These are phyloP conservation scores for Tinamus guttatus DNA, from an alignment of 2,113 vertebrate genomes.

Conservation along the genomic window DNA sequence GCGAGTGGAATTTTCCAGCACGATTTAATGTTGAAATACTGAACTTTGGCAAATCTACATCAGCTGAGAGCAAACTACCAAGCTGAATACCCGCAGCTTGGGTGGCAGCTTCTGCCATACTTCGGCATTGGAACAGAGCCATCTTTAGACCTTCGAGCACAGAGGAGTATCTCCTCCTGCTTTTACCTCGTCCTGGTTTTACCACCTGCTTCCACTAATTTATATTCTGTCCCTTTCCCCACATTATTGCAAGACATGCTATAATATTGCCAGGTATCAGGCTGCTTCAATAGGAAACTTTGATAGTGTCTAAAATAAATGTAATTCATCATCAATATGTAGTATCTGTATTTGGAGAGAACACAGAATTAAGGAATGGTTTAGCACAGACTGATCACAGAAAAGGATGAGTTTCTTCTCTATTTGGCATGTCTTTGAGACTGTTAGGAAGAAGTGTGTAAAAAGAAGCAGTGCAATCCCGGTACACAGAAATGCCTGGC, in stretches of 20 bases:
- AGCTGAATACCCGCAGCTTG: background rate
- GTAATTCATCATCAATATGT: background rate
- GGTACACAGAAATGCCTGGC: background rate
- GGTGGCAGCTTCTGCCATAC: background rate
- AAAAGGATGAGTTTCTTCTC: background rate
- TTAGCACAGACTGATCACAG: background rate
- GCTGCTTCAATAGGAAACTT: background rate
- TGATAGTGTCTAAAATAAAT: background rate
- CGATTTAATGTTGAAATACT: constrained; percentile 58
- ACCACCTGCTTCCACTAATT: background rate
- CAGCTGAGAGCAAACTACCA: constrained; percentile 35
- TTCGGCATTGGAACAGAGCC: background rate
- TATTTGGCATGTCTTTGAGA: background rate
- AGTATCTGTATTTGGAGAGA: background rate
- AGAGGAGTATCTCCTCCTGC: background rate
- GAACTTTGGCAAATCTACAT: constrained; percentile 64
- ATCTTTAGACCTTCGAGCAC: background rate
- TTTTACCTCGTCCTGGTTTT: background rate
- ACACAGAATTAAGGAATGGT: background rate
- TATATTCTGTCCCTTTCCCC: background rate
- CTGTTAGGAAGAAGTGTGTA: background rate
- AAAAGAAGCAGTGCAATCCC: background rate
- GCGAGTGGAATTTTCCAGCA: constrained; percentile 57
- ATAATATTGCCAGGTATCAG: background rate
- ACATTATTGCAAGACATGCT: background rate